Evolutionary conservation across 2,888 invertebrate genomes (phyloP).

Genomic region (Eristalis pertinax): DNA sequence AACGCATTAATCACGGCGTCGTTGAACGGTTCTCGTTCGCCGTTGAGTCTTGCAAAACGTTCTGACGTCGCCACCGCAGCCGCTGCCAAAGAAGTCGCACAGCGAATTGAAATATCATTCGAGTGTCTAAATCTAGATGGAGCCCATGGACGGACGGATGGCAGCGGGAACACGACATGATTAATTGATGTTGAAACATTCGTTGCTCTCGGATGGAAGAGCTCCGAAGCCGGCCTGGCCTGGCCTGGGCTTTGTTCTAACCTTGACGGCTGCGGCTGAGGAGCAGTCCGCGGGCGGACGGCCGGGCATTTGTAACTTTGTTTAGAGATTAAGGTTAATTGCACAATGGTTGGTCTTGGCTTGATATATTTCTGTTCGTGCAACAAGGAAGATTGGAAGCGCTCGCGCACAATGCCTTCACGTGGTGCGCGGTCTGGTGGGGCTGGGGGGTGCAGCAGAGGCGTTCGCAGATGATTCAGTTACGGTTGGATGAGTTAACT

Average conservation of each 20-base stretch:
- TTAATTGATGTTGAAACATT: slow-evolving; percentile 71
- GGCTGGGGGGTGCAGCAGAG: background rate
- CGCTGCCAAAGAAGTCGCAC: slow-evolving; percentile 68
- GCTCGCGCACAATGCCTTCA: background rate
- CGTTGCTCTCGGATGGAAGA: slow-evolving; percentile 28
- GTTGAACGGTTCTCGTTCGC: slow-evolving; percentile 58
- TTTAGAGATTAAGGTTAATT: slow-evolving; percentile 72
- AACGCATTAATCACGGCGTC: slow-evolving; percentile 71
- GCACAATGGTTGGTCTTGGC: slow-evolving; percentile 42
- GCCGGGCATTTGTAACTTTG: slow-evolving; percentile 41
- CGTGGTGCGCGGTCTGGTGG: background rate
- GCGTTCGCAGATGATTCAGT: slow-evolving; percentile 48
- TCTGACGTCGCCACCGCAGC: slow-evolving; percentile 38
- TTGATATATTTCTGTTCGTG: slow-evolving; percentile 67
- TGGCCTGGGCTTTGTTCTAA: slow-evolving; percentile 48
- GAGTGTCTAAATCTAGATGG: slow-evolving; percentile 69
- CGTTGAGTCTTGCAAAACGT: slow-evolving; percentile 58
- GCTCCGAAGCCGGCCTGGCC: slow-evolving; percentile 43
- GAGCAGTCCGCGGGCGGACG: background rate
- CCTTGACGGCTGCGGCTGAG: slow-evolving; percentile 42
- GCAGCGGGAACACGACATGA: slow-evolving; percentile 62
- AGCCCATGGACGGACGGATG: slow-evolving; percentile 43
- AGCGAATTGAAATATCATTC: slow-evolving; percentile 70
- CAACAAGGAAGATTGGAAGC: slow-evolving; percentile 62
- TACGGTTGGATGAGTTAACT: slow-evolving; percentile 39